These are phyloP conservation scores for Mustela nigripes DNA, from an alignment of 2,113 vertebrate genomes.

Conservation along the genomic window DNA sequence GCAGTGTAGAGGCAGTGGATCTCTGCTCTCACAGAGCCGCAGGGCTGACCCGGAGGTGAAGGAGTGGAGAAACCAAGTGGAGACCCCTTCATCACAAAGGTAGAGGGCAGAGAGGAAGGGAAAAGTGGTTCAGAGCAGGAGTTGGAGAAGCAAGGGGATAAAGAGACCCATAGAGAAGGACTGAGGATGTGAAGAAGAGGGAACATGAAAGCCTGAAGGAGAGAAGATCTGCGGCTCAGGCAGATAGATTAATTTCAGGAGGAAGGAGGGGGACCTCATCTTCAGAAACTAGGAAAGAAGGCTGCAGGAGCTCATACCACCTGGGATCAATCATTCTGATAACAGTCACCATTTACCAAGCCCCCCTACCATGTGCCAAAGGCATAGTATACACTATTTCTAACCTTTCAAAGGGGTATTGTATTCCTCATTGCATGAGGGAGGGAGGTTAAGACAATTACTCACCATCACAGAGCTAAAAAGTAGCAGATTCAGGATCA, in stretches of 20 bases:
- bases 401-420: neutral
- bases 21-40: neutral
- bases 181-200: neutral
- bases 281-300: neutral
- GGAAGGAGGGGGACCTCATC: neutral
- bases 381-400: neutral
- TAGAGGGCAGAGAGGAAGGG: neutral
- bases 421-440: neutral
- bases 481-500: neutral
- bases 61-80: neutral
- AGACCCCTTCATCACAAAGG: neutral
- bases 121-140: neutral
- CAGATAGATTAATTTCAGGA: neutral
- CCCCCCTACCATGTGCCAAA: neutral
- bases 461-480: neutral
- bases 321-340: neutral
- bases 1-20: neutral
- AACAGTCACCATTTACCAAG: neutral
- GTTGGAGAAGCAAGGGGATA: neutral
- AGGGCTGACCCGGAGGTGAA: neutral
- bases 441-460: neutral
- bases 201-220: neutral
- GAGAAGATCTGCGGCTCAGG: neutral
- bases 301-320: neutral
- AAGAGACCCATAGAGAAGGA: neutral